Base-by-base conservation (phyloP, 2,888 invertebrate species). In the Bembecia ichneumoniformis region DNA sequence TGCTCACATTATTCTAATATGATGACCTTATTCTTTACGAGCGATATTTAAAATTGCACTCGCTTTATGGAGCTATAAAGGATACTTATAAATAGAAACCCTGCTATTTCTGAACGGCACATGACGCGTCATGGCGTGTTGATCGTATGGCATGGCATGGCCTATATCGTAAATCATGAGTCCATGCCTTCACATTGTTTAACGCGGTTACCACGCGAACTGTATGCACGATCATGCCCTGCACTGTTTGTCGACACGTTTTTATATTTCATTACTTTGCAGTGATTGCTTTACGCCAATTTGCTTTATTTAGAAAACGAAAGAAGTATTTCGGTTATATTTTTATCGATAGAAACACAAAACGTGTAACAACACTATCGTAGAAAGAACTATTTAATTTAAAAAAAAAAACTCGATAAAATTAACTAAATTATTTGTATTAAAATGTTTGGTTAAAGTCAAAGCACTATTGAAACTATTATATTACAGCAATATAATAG, bases 101-200 rank as follows among this genome's bases (percentile, higher is more conserved):
- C 47, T 7, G 46, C 15, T 47, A 47, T 35, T 47, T 47, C n/a
- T 36, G 47, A 9, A 35, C 45, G 14, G 35, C 45, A 17, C 43
- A 35, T 45, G 49, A 35, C 49, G 47, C 15, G 35, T 11, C 17
- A 35, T 17, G 13, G 40, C 17, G 40, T 40, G 15, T 46, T 15
- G 28, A 50, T 51, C 51, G 51, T 55, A 48, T 51, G 46, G 58
- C 56, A 58, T 56, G 60, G 58, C 54, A 54, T 58, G 56, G 58
- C 58, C 57, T 61, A 64, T 17, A 15, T 16, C 16, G 17, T 68
- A 68, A 70, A 70, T 68, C 64, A 55, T 60, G 51, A 55, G 60
- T 59, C 60, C 66, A 62, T 70, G 64, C 68, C 67, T 68, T 64
- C 65, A 67, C 68, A 64, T 69, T 71, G 69, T 71, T 71, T 71